phyloP scores from a whole-genome alignment of 2,113 vertebrate species.

The Vombatus ursinus region DNA sequence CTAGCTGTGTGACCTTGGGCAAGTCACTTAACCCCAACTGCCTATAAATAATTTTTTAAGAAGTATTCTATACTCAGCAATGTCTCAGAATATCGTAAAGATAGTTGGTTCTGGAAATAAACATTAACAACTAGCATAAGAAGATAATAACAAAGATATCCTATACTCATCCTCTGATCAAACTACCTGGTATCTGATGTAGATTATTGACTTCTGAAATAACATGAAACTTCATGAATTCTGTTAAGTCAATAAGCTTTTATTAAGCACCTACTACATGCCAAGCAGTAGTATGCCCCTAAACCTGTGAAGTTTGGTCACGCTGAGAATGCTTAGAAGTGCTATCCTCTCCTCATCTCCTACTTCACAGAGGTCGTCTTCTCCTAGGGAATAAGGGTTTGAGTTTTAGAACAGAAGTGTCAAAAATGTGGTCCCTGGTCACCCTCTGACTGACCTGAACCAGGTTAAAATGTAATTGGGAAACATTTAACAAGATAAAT shows the following conservation, averaged over 20 bases:
- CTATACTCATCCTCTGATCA: background rate
- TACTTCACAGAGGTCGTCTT: too few species aligned
- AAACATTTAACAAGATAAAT: background rate
- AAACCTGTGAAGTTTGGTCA: background rate
- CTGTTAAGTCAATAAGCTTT: background rate
- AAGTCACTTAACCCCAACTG: too few species aligned
- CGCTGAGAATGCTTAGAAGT: background rate
- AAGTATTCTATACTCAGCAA: background rate
- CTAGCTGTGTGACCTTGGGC: too few species aligned
- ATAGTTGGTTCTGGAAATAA: background rate
- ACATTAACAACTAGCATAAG: background rate
- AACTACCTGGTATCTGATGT: background rate
- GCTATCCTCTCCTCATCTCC: background rate
- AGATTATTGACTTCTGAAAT: background rate
- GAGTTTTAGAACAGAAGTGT: too few species aligned
- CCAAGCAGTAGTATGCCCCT: background rate
- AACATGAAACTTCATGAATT: background rate
- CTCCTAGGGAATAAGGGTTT: background rate
- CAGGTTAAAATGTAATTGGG: background rate
- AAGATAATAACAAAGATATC: background rate
- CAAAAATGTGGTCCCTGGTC: background rate
- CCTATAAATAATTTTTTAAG: background rate
- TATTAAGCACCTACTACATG: background rate
- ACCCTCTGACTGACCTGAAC: background rate
- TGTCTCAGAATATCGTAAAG: background rate